phyloP scores from a whole-genome alignment of 1,140 invertebrate species.

The Popillia japonica region DNA sequence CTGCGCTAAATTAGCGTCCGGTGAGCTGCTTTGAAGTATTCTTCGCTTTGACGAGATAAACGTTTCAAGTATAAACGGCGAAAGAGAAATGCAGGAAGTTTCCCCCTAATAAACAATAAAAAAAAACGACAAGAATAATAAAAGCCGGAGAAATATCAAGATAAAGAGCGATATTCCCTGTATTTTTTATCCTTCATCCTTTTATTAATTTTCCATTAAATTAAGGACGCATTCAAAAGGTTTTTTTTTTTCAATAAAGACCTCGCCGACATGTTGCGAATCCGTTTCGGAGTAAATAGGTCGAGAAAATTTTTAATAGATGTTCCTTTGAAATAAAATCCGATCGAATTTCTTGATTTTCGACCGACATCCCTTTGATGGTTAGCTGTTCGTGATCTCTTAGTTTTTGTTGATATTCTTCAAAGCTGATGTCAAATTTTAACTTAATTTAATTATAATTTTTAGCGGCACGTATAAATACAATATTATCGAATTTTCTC shows the following conservation, averaged over 20 bases:
- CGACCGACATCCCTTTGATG: not conserved
- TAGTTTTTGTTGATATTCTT: not conserved
- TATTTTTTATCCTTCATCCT: constrained; percentile 9
- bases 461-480: too few species aligned
- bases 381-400: not conserved
- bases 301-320: constrained; percentile 26
- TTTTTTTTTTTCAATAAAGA: not conserved
- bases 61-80: not conserved
- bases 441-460: too few species aligned
- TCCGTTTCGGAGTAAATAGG: not conserved
- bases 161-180: constrained; percentile 11
- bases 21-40: not conserved
- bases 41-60: constrained; percentile 9
- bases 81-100: constrained; percentile 12
- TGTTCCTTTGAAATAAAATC: constrained; percentile 6
- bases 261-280: not conserved
- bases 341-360: constrained; percentile 5
- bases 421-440: too few species aligned
- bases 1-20: constrained; percentile 27
- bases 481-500: too few species aligned
- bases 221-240: not conserved
- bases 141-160: not conserved
- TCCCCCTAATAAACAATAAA: constrained; percentile 2
- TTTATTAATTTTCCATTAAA: constrained; percentile 33
- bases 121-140: not conserved